These are phyloP conservation scores for Xanthorhoe designata DNA, from an alignment of 2,888 invertebrate species.

Conservation along the genomic window DNA sequence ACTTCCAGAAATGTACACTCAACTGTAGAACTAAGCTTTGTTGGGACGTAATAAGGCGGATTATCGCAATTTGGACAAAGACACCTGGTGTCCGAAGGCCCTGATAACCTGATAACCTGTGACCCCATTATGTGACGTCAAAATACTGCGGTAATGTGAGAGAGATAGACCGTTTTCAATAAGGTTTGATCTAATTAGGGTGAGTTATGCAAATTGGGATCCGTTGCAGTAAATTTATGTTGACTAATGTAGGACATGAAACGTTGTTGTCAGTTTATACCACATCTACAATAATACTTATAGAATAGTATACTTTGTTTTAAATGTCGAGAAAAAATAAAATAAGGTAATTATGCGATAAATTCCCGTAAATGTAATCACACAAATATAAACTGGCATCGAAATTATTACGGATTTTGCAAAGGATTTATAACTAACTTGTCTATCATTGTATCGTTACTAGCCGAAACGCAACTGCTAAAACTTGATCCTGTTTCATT, in stretches of 20 bases:
- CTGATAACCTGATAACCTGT: slow-evolving; percentile 63
- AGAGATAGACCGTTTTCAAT: slow-evolving; percentile 48
- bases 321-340: not conserved
- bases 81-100: slow-evolving; percentile 46
- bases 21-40: slow-evolving; percentile 18
- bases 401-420: no score
- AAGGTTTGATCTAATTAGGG: slow-evolving; percentile 50
- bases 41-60: slow-evolving; percentile 12
- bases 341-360: no score
- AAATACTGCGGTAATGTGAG: slow-evolving; percentile 51
- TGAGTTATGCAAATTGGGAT: slow-evolving; percentile 22
- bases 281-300: no score
- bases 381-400: no score
- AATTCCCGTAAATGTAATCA: no score
- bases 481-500: no score
- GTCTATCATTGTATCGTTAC: no score
- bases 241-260: slow-evolving; percentile 6
- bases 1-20: not conserved
- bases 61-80: slow-evolving; percentile 20
- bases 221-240: slow-evolving; percentile 4
- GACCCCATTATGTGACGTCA: slow-evolving; percentile 59
- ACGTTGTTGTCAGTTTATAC: not conserved
- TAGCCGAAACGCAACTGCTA: no score
- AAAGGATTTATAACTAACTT: no score
- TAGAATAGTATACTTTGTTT: no score